A percentile compares a stretch with the other conserved stretches of the same genome.
These are phyloP conservation scores for Varecia variegata DNA, from an alignment of 2,797 vertebrate species.

Conservation along the genomic window DNA sequence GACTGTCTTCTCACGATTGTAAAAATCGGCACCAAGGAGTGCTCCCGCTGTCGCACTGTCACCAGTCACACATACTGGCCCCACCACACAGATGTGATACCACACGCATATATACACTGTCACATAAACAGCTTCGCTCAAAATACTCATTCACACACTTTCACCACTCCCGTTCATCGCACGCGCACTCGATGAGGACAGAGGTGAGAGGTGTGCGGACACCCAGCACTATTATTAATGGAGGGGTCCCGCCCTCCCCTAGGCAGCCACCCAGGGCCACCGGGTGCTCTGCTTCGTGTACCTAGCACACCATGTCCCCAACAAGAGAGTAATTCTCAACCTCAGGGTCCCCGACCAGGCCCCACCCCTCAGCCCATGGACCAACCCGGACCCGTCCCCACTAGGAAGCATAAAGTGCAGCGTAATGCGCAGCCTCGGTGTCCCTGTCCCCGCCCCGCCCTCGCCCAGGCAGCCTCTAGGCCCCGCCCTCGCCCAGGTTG, in stretches of 20 bases:
- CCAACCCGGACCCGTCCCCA: not conserved
- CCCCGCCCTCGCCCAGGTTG: slow-evolving; percentile 78
- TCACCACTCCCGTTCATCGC: not conserved
- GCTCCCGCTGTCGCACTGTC: not conserved
- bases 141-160: not conserved
- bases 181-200: not conserved
- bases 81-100: not conserved
- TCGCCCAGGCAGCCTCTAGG: too few relatives aligned
- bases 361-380: not conserved
- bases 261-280: not conserved
- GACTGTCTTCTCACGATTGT: not conserved
- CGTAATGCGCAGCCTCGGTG: not conserved
- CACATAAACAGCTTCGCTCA: not conserved
- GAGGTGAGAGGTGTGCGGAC: not conserved
- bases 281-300: not conserved
- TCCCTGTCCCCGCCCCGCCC: not conserved
- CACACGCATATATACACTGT: not conserved
- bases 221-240: not conserved
- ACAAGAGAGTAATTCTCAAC: not conserved
- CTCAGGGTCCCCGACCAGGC: not conserved
- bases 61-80: not conserved
- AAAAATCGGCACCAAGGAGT: not conserved
- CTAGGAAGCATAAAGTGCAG: not conserved
- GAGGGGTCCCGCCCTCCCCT: not conserved
- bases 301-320: not conserved